Base-by-base conservation (phyloP, 2,888 invertebrate species). In the Ophraella communa region DNA sequence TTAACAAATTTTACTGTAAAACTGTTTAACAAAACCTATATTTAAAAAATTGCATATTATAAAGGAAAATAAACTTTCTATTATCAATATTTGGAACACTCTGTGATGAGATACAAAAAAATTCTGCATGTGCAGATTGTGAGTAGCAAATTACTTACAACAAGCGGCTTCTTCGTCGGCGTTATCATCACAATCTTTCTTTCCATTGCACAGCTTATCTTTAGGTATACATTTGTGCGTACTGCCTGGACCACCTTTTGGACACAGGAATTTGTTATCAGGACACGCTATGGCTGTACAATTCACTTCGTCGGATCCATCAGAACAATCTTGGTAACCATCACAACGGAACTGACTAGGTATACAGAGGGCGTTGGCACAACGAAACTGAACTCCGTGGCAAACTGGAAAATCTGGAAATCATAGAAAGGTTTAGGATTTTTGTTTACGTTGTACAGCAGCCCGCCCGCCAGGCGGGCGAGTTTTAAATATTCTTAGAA, bases 311-410 rank as follows among this genome's bases (percentile, higher is more conserved):
- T 95, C 95, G 11, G 93, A 92, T 35, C 93, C 93, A 78, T 98
- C 98, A 0, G 91, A 88, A 83, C 98, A 98, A 82, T 98, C 98
- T 68, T 89, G 87, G 84, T 92, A 92, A 23, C 94, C 93, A 78
- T 92, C 92, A 83, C 94, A 94, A 80, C 91, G 92, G 83, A 91
- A 94, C 53, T 89, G 88, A 54, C 88, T 87, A 0, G 96, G 97
- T 75, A 98, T 96, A 83, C 98, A 98, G 10, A 96, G 87, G 0
- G 93, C 92, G 83, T 96, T 96, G 71, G 91, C 89, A 83, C 97
- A 97, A 35, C 95, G 88, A 84, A 96, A 97, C 84, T 97, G 96
- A 1, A 93, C 93, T 73, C 90, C 90, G 79, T 93, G 92, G 81
- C 96, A 96, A 0, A 91, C 87, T 0, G 94, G 94, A 80, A 96